Conservation (phyloP, 2,888 invertebrate species). For the Ophonus ardosiacus region DNA sequence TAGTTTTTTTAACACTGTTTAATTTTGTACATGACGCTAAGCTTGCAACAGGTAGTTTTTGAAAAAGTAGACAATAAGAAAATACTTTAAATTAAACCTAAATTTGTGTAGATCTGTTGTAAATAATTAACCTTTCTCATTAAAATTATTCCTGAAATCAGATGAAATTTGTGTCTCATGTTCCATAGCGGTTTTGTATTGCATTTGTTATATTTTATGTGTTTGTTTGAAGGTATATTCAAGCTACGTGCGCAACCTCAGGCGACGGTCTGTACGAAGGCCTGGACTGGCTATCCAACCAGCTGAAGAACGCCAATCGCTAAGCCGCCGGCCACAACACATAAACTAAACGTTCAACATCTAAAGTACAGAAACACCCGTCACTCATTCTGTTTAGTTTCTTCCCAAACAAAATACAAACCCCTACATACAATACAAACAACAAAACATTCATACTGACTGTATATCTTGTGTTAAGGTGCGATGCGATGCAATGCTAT, state of each 20-base stretch:
- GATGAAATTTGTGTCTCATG: not conserved
- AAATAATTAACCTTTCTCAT: too few relatives aligned
- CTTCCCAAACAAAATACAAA: not conserved
- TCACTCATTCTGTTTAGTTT: slow-evolving; percentile 13
- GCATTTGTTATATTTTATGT: not conserved
- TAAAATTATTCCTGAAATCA: too few relatives aligned
- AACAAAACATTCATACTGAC: slow-evolving; percentile 24
- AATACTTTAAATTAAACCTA: too few relatives aligned
- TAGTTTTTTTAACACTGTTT: too few relatives aligned
- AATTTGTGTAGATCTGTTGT: too few relatives aligned
- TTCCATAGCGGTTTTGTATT: not conserved
- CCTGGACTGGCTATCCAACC: slow-evolving; percentile 99
- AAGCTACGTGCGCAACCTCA: slow-evolving; percentile 98
- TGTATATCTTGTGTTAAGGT: slow-evolving; percentile 48
- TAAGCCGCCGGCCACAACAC: slow-evolving; percentile 76
- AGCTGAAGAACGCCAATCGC: slow-evolving; percentile 98
- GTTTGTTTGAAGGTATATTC: slow-evolving; percentile 82
- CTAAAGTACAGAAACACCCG: not conserved
- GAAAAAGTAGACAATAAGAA: too few relatives aligned
- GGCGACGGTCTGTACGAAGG: slow-evolving; percentile 99
- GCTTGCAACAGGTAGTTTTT: too few relatives aligned
- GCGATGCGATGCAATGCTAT: slow-evolving; percentile 3
- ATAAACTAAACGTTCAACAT: not conserved
- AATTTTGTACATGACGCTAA: too few relatives aligned
- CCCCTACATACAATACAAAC: not conserved